These are phyloP conservation scores for Tipula vernalis DNA, from an alignment of 2,888 invertebrate genomes.

Conservation along the genomic window DNA sequence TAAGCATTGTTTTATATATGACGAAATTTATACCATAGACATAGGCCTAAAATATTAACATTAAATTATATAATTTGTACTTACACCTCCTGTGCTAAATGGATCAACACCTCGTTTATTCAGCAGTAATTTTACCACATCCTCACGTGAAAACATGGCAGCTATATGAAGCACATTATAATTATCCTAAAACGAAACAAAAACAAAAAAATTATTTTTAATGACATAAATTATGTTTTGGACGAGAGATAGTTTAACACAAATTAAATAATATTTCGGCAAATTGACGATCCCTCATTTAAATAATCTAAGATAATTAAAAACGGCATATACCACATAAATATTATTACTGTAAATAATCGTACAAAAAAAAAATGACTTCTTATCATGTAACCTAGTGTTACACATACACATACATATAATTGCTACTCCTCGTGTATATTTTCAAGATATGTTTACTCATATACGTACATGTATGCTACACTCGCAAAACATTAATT, in stretches of 20 bases:
- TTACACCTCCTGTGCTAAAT: constrained; percentile 86
- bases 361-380: not conserved
- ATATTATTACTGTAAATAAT: not conserved
- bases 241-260: not conserved
- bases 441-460: not conserved
- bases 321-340: not conserved
- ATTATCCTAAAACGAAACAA: constrained; percentile 60
- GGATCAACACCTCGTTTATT: constrained; percentile 84
- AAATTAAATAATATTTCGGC: not conserved
- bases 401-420: not conserved
- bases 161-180: constrained; percentile 92
- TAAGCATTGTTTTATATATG: not conserved
- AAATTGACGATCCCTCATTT: not conserved
- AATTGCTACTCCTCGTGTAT: not conserved
- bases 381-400: not conserved
- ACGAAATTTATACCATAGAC: not conserved
- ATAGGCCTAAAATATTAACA: not conserved
- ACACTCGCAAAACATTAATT: not conserved
- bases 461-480: not conserved
- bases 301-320: not conserved
- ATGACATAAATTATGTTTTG: not conserved
- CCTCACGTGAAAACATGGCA: constrained; percentile 88
- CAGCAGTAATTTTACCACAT: constrained; percentile 81
- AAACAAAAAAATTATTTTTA: not conserved
- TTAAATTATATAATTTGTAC: constrained; percentile 29